Evolutionary conservation across 1,140 invertebrate genomes (phyloP).

Genomic region (Periplaneta americana): DNA sequence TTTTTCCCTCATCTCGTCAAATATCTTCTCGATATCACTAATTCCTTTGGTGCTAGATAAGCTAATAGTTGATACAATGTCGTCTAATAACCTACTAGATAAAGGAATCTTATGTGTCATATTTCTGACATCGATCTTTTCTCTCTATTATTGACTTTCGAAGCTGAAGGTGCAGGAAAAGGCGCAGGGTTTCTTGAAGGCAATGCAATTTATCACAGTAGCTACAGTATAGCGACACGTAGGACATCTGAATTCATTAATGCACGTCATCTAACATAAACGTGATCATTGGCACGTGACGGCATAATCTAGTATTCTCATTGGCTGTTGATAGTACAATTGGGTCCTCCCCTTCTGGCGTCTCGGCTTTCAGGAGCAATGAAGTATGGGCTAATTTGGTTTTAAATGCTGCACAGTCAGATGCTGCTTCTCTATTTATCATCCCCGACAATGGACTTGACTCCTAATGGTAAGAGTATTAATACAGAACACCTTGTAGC

Average conservation of each 20-base stretch:
- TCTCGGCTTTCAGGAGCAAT: neutral
- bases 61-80: too few species aligned
- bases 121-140: too few species aligned
- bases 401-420: neutral
- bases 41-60: too few species aligned
- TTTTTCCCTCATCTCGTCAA: too few species aligned
- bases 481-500: neutral
- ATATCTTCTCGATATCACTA: too few species aligned
- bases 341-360: neutral
- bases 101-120: too few species aligned
- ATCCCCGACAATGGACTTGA: neutral
- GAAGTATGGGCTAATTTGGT: neutral
- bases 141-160: too few species aligned
- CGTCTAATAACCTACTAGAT: too few species aligned
- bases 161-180: too few species aligned
- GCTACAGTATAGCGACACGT: too few species aligned
- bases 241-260: neutral
- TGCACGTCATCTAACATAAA: neutral
- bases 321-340: neutral
- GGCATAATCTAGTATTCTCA: neutral
- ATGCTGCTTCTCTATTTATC: neutral
- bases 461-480: neutral
- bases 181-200: too few species aligned
- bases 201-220: too few species aligned
- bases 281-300: neutral